Evolutionary conservation across 2,113 vertebrate species (phyloP).

Genomic region (Eptatretus burgeri): DNA sequence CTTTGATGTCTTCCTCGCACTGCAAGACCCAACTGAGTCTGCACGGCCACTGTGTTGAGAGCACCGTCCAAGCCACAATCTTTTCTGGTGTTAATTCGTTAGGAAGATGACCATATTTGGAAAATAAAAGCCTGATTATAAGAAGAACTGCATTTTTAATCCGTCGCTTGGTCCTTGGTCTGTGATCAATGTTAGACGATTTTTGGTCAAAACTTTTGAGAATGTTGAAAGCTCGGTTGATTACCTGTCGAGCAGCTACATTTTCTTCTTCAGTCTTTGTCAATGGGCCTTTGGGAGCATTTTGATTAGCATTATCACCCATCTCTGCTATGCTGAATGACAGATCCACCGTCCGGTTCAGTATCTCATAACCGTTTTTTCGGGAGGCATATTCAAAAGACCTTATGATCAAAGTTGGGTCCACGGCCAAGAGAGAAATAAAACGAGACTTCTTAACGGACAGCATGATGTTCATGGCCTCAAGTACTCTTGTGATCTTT

Average conservation of each 20-base stretch:
- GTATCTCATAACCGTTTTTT: slow-evolving; percentile 28
- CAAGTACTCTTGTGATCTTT: slow-evolving; percentile 40
- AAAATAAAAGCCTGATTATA: slow-evolving; percentile 30
- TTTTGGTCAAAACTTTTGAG: slow-evolving; percentile 10
- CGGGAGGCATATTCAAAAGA: slow-evolving; percentile 42
- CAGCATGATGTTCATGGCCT: slow-evolving; percentile 58
- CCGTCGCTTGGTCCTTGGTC: slow-evolving; percentile 32
- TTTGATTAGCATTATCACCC: slow-evolving; percentile 22
- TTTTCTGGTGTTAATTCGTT: slow-evolving; percentile 15
- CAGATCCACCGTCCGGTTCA: slow-evolving; percentile 49
- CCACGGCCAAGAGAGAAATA: slow-evolving; percentile 53
- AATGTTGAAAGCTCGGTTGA: not conserved
- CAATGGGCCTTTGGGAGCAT: slow-evolving; percentile 23
- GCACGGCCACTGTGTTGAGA: slow-evolving; percentile 58
- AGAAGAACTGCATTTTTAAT: slow-evolving; percentile 50
- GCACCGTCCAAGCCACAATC: slow-evolving; percentile 43
- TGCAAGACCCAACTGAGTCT: slow-evolving; percentile 58
- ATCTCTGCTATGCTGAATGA: slow-evolving; percentile 52
- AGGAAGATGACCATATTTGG: slow-evolving; percentile 11
- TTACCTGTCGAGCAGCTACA: not conserved
- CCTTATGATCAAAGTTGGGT: slow-evolving; percentile 44
- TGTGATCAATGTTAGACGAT: slow-evolving; percentile 26
- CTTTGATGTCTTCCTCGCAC: slow-evolving; percentile 20
- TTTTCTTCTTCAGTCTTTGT: not conserved
- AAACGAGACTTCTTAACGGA: slow-evolving; percentile 45